These are phyloP conservation scores for Dinomys branickii DNA, from an alignment of 2,113 vertebrate species.

Conservation along the genomic window DNA sequence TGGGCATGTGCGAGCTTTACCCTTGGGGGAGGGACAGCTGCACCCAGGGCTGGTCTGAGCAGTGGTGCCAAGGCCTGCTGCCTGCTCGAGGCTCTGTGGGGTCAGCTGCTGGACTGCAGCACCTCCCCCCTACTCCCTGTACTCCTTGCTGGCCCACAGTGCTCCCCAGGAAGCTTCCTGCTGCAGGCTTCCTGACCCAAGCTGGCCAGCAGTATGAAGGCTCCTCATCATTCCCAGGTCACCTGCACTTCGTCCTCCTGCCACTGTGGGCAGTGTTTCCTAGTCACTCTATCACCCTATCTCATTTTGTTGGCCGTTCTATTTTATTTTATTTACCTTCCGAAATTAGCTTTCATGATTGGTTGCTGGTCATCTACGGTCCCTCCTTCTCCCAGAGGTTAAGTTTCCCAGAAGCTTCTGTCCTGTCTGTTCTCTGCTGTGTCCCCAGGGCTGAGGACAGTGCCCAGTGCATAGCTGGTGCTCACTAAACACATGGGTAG, in stretches of 20 bases:
- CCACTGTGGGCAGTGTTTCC: background rate
- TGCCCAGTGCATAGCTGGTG: background rate
- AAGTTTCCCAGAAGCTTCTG: background rate
- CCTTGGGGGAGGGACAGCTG: background rate
- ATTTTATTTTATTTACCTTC: background rate
- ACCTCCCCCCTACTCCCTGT: background rate
- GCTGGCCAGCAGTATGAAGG: background rate
- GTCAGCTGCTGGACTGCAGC: background rate
- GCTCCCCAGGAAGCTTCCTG: background rate
- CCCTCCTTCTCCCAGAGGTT: background rate
- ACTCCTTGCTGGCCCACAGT: background rate
- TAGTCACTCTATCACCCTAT: background rate
- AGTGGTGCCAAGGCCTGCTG: background rate
- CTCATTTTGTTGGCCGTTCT: background rate
- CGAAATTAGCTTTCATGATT: background rate
- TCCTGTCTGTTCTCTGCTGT: background rate
- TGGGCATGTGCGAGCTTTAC: background rate
- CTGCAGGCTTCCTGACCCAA: background rate
- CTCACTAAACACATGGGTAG: conserved; percentile 40
- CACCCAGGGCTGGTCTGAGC: background rate
- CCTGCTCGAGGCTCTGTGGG: background rate
- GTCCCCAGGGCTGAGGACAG: background rate
- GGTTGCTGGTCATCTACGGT: background rate
- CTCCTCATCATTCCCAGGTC: background rate
- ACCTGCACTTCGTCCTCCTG: background rate